Base-by-base conservation (phyloP, 2,113 vertebrate species). In the Tetrao urogallus region DNA sequence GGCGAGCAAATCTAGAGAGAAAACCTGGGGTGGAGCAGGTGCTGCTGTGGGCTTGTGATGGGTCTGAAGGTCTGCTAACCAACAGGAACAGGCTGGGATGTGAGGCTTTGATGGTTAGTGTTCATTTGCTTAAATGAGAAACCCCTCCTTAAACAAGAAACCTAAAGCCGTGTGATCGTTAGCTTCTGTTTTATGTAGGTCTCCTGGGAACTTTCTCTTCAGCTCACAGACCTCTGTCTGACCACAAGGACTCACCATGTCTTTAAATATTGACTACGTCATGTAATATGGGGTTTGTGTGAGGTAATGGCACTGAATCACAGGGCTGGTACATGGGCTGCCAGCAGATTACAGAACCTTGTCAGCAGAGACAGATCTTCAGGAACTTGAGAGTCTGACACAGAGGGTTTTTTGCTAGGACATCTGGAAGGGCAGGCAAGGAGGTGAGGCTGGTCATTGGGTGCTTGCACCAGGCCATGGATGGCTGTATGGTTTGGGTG, bases 401-500 rank as follows among this genome's bases (percentile, higher is more conserved):
- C 17, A 32, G 11, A 13, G 17, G 34, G 36, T 86, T 32, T 64
- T 9, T 14, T 6, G 5, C 43, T 75, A 47, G 36, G 45, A 21
- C 11, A 24, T 6, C 7, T 36, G 19, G n/a, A 32, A 58, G 3
- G 11, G 24, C 21, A 5, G 47, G 56, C 22, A 18, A 14, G n/a
- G 74, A 45, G 47, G 7, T 0, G 11, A n/a, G 18, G 21, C 24
- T 54, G 57, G 7, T 38, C 2, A 0, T 6, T 11, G 5, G 8
- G 12, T 43, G 42, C 20, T 86, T 17, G 50, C 42, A 82, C 71
- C 36, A 17, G n/a, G 12, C 8, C 2, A 4, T 38, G 12, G 19
- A 18, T 1, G 4, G 47, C 48, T 40, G 61, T 38, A 8, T 0
- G 0, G 7, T 28, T 42, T 2, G 24, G 52, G 6, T 54, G 34